Evolutionary conservation across 2,888 invertebrate species (phyloP).

Genomic region (Automeris io): DNA sequence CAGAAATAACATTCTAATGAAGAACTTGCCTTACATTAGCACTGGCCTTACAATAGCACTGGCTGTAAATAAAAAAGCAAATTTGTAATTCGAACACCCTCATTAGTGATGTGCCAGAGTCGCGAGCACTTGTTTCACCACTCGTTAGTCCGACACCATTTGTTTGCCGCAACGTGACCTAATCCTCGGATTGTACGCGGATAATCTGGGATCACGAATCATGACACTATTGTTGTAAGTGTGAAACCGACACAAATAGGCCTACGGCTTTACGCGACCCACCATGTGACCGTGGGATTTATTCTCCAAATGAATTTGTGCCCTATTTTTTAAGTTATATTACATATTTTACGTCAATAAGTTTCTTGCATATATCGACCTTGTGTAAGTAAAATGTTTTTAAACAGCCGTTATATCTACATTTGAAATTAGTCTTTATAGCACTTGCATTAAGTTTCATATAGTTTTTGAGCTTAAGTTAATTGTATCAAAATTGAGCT

Average conservation of each 20-base stretch:
- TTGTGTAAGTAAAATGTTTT: background rate
- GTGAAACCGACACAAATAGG: slow-evolving; percentile 77
- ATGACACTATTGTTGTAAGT: slow-evolving; percentile 78
- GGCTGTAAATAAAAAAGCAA: slow-evolving; percentile 23
- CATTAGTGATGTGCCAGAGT: slow-evolving; percentile 44
- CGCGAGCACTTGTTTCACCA: slow-evolving; percentile 51
- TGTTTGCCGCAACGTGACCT: slow-evolving; percentile 73
- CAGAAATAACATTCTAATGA: too few species aligned
- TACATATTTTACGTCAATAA: background rate
- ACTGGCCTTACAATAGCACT: background rate
- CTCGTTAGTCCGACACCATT: slow-evolving; percentile 61
- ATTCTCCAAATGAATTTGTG: background rate
- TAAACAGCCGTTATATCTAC: background rate
- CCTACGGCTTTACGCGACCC: slow-evolving; percentile 41
- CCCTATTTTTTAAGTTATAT: background rate
- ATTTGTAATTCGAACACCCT: slow-evolving; percentile 54
- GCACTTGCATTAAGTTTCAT: fast-evolving
- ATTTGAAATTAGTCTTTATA: slow-evolving; percentile 21
- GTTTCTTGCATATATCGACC: background rate
- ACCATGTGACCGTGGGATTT: slow-evolving; percentile 8
- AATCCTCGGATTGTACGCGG: slow-evolving; percentile 64
- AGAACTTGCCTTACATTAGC: too few species aligned
- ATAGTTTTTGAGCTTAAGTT: background rate
- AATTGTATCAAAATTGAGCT: background rate
- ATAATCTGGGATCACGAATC: slow-evolving; percentile 76